Evolutionary conservation across 2,113 vertebrate species (phyloP), one percentile per base, ranked within the genome.

Genomic region (Dasypus novemcinctus): DNA sequence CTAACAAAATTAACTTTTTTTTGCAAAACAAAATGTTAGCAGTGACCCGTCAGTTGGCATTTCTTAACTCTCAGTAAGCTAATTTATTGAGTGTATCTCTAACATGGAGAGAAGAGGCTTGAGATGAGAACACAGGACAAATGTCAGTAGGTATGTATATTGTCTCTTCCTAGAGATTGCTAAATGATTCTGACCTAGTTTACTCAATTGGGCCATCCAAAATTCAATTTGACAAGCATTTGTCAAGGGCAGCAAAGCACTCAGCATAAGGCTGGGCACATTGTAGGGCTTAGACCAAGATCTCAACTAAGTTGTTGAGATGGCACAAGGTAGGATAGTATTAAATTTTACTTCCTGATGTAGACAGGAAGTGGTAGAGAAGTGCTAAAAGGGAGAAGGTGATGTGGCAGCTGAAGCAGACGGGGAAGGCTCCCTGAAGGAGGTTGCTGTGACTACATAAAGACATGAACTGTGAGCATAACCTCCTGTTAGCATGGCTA

Each of bases 1-100:
- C 84, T 96, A 97, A 96, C 74, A 95, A 98, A 98, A 97, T 97
- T 94, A 97, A 80, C 91, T 97, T 97, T 79, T 72, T 66, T 72
- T 97, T 49, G 72, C 90, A 96, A 96, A 97, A 95, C 86, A 89
- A 96, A 97, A 96, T 86, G 68, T 97, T 97, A 97, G 92, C 81
- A 90, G 71, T 95, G 90, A 97, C 86, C 82, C 57, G 96, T 36
- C 36, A 85, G 92, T 91, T 97, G 92, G 91, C 90, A 74, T 89
- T 92, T 41, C 5, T 20, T 74, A 71, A 18, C 33, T 46, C n/a
- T 95, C 36, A 20, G 41, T 49, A 88, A 11, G 57, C 57, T 92
- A 94, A 94, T 68, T 52, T 88, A 43, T 27, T 43, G 46, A 94
- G 43, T 83, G 57, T 81, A 46, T 86, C 9, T 17, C 63, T 72